These are phyloP conservation scores for Benthosema pterotum DNA, from an alignment of 2,797 vertebrate genomes.

Conservation along the genomic window DNA sequence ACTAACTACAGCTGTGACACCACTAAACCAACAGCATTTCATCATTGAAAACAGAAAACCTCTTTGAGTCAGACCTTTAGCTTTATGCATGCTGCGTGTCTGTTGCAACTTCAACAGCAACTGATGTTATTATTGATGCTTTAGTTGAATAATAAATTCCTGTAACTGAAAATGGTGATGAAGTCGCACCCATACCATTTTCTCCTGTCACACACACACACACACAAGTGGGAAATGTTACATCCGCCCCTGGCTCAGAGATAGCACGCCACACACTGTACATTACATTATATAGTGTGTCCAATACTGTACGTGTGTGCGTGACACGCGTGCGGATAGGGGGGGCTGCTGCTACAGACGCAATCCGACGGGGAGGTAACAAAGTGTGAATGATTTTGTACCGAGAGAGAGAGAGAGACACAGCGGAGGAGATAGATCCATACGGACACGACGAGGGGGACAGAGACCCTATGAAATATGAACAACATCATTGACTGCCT, in stretches of 20 bases:
- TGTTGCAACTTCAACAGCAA: no score
- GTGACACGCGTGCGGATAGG: not conserved
- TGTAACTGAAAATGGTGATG: no score
- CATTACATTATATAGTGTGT: conserved; percentile 31
- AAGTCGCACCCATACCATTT: no score
- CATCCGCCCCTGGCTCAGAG: conserved; percentile 28
- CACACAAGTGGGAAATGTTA: no score
- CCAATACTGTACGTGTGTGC: conserved; percentile 4
- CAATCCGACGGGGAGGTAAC: conserved; percentile 19
- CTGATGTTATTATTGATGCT: no score
- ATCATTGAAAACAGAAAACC: no score
- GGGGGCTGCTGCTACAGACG: conserved; percentile 57
- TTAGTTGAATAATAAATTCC: no score
- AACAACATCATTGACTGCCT: conserved; percentile 52
- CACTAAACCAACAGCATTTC: no score
- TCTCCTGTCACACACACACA: no score
- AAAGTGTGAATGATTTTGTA: conserved; percentile 50
- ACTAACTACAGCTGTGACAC: no score
- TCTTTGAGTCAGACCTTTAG: no score
- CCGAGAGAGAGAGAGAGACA: conserved; percentile 29
- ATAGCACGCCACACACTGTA: conserved; percentile 23
- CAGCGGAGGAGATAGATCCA: conserved; percentile 42
- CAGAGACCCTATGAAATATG: conserved; percentile 61
- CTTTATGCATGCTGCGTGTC: no score
- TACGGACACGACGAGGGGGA: conserved; percentile 29